These are phyloP conservation scores for Drosophila novamexicana DNA, from an alignment of 1,140 invertebrate species.

Conservation along the genomic window DNA sequence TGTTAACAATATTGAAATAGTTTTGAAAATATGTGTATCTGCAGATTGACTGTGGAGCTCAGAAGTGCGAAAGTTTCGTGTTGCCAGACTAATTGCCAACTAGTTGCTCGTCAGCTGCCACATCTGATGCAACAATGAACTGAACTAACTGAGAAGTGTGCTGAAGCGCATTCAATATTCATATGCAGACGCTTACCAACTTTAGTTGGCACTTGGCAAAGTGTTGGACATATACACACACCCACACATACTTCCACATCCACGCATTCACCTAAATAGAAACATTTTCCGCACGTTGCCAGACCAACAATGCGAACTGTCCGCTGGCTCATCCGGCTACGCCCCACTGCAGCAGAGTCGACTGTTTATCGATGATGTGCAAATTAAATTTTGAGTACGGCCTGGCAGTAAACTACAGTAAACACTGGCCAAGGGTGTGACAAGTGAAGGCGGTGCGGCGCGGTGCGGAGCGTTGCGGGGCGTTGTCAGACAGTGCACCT, in stretches of 20 bases:
- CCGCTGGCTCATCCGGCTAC: neutral
- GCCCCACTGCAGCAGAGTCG: slow-evolving; percentile 25
- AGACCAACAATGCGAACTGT: neutral
- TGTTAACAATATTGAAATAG: neutral
- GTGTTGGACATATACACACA: slow-evolving; percentile 1
- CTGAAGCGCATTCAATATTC: slow-evolving; percentile 31
- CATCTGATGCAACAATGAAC: slow-evolving; percentile 2
- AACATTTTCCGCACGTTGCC: slow-evolving; percentile 46
- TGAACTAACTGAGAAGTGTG: neutral
- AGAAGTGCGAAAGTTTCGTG: neutral
- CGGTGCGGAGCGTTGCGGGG: neutral
- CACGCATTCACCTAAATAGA: slow-evolving; percentile 35
- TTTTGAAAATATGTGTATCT: neutral
- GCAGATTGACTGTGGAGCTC: neutral
- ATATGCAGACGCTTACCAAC: slow-evolving; percentile 17
- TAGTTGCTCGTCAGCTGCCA: slow-evolving; percentile 8
- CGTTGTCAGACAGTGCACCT: slow-evolving; percentile 33
- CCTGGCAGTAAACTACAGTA: neutral
- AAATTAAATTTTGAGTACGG: slow-evolving; percentile 69
- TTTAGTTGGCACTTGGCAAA: neutral
- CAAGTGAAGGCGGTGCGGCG: neutral
- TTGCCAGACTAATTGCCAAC: slow-evolving; percentile 8
- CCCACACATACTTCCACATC: slow-evolving; percentile 4
- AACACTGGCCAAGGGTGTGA: neutral
- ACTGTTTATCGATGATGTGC: slow-evolving; percentile 77